Conservation (phyloP, 2,113 vertebrate genomes). For the Rhinolophus ferrumequinum region DNA sequence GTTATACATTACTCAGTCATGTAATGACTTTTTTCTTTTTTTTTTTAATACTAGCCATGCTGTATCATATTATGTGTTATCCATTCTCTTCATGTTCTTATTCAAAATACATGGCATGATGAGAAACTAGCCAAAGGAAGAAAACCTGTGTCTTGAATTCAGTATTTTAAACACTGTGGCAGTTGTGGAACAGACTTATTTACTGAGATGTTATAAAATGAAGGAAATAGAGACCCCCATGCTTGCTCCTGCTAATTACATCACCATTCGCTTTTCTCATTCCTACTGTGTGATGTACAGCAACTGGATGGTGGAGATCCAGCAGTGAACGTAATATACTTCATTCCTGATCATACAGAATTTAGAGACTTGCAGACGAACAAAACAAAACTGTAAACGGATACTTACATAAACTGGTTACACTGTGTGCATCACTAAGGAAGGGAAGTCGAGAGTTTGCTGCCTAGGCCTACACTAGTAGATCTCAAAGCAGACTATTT, state of each 20-base stretch:
- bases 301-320: not conserved
- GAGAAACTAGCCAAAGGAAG: not conserved
- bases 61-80: not conserved
- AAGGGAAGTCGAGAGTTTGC: not conserved
- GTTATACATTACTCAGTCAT: not conserved
- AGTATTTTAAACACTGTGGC: not conserved
- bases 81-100: not conserved
- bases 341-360: not conserved
- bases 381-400: not conserved
- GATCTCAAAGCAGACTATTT: not conserved
- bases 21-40: not conserved
- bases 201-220: not conserved
- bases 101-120: not conserved
- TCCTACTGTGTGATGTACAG: not conserved
- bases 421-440: not conserved
- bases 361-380: not conserved
- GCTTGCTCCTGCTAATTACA: not conserved
- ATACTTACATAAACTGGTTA: not conserved
- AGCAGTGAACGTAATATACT: not conserved
- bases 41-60: not conserved
- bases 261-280: not conserved
- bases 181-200: not conserved
- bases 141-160: not conserved
- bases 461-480: not conserved
- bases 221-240: not conserved